Evolutionary conservation across 2,113 vertebrate genomes (phyloP).

Genomic region (Struthidea cinerea): DNA sequence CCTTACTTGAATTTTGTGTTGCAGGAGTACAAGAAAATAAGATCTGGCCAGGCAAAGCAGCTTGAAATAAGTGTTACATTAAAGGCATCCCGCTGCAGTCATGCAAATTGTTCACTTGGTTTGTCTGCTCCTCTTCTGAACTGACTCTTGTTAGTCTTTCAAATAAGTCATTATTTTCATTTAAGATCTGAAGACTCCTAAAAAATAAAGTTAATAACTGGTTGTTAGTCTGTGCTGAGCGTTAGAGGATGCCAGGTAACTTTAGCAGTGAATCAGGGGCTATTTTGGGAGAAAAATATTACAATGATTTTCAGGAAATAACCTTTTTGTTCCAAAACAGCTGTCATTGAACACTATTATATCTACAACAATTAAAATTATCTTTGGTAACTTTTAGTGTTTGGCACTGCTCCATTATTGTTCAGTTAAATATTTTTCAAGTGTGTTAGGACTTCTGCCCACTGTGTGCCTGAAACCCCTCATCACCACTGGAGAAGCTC

Average conservation of each 20-base stretch:
- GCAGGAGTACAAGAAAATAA: not conserved
- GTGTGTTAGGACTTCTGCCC: slow-evolving; percentile 78
- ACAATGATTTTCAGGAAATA: slow-evolving; percentile 82
- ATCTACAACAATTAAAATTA: slow-evolving; percentile 84
- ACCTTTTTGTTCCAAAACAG: slow-evolving; percentile 81
- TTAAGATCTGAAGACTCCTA: not conserved
- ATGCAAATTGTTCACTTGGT: not conserved
- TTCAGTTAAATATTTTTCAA: slow-evolving; percentile 84
- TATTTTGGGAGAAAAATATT: slow-evolving; percentile 79
- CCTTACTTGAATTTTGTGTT: not conserved
- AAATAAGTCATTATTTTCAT: slow-evolving; percentile 13
- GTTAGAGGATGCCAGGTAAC: slow-evolving; percentile 69
- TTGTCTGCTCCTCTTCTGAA: not conserved
- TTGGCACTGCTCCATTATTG: slow-evolving; percentile 81
- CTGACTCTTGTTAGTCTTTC: not conserved
- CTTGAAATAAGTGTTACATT: not conserved
- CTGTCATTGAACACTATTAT: slow-evolving; percentile 81
- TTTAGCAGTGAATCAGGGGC: slow-evolving; percentile 76
- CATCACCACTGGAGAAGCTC: slow-evolving; percentile 66
- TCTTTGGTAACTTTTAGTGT: slow-evolving; percentile 80
- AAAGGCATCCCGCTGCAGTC: not conserved
- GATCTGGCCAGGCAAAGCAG: not conserved
- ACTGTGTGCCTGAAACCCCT: slow-evolving; percentile 62
- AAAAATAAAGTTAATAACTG: slow-evolving; percentile 56
- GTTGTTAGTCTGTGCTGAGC: slow-evolving; percentile 45